phyloP scores from a whole-genome alignment of 2,113 vertebrate species.

The Panthera uncia region DNA sequence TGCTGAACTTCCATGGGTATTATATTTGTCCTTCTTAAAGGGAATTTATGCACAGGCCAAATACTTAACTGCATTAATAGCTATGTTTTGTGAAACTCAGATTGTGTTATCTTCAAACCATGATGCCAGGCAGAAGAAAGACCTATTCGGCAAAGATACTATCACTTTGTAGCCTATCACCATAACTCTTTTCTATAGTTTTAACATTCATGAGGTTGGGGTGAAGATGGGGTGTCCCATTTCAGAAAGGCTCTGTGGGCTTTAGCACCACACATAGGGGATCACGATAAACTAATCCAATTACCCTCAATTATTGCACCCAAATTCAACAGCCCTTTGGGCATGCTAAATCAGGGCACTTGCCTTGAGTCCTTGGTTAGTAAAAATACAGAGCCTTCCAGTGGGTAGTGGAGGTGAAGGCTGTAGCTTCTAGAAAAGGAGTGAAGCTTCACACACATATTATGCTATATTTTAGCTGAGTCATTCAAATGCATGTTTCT shows the following conservation, averaged over 20 bases:
- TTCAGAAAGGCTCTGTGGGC: not conserved
- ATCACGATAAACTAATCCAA: slow-evolving; percentile 6
- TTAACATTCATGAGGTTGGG: not conserved
- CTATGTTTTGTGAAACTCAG: not conserved
- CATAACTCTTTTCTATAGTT: not conserved
- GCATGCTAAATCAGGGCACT: not conserved
- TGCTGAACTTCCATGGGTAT: not conserved
- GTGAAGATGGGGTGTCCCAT: not conserved
- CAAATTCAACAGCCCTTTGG: not conserved
- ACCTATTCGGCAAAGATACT: not conserved
- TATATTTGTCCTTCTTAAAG: slow-evolving; percentile 22
- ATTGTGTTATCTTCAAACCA: not conserved
- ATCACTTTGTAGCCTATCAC: not conserved
- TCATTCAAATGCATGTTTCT: not conserved
- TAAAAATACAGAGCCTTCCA: not conserved
- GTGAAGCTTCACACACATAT: not conserved
- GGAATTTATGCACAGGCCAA: not conserved
- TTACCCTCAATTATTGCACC: not conserved
- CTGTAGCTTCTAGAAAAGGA: not conserved
- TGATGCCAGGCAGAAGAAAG: not conserved
- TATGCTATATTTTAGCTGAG: slow-evolving; percentile 10
- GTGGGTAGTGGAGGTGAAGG: not conserved
- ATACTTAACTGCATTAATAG: not conserved
- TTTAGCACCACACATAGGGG: not conserved
- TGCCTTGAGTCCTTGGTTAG: not conserved